Evolutionary conservation across 2,888 invertebrate species (phyloP), one percentile per base, ranked within the genome.

Genomic region (Drosophila peninsularis): DNA sequence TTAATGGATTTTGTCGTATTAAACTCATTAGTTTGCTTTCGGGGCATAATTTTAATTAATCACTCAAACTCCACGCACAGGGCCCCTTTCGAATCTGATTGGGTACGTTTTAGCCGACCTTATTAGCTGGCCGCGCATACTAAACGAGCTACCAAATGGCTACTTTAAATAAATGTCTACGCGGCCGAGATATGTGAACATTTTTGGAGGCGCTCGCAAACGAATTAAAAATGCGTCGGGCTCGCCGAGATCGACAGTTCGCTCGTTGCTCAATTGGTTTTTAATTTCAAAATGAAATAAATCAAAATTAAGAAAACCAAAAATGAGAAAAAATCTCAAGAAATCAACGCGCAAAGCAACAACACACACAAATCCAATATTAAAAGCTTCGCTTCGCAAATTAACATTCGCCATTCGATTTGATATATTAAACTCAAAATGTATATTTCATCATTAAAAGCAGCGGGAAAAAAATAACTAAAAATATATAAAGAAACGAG

Each of bases 391-490:
- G 80, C 55, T 70, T 54, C 27, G 80, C 88, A 82, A 85, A 89
- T 89, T 85, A 89, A 82, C 86, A 88, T 86, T 88, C 87, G 89
- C 88, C 85, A 88, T 76, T 89, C 82, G 73, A 65, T 83, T 90
- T 86, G 90, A 90, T 90, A 90, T 86, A 86, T 86, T 86, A 84
- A 87, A 87, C 84, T 87, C 86, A 90, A 90, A 87, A 87, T 90
- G 88, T 84, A 87, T 87, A 90, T 87, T 87, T 87, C 90, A 87
- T 90, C 90, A 90, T 87, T 90, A 87, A 90, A 80, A 76, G 77
- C 77, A 71, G 71, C 71, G 56, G 80, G 71, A 81, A 76, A 80
- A 54, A 65, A 55, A 60, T 19, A 41, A 61, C 47, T 60, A 65
- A 73, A 70, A 54, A 65, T 14, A 66, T 41, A 32, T 2, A 37